These are phyloP conservation scores for Apaloderma vittatum DNA, from an alignment of 2,113 vertebrate species.

Conservation along the genomic window DNA sequence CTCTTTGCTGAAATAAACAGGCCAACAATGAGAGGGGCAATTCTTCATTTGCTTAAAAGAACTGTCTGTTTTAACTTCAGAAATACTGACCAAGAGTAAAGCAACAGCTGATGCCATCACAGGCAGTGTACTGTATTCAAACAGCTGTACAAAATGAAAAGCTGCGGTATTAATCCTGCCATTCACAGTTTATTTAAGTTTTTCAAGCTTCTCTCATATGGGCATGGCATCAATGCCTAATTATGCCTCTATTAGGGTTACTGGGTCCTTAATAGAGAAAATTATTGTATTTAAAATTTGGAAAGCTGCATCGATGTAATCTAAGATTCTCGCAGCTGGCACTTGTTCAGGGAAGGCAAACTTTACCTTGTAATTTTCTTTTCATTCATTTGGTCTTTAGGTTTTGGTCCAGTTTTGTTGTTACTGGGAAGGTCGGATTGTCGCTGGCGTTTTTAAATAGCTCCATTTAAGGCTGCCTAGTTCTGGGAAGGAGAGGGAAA, in stretches of 20 bases:
- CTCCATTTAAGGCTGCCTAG: background rate
- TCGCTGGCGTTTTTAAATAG: background rate
- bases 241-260: constrained; percentile 51
- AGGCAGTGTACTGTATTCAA: constrained; percentile 65
- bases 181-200: constrained; percentile 69
- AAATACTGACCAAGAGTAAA: constrained; percentile 6
- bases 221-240: constrained; percentile 63
- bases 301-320: background rate
- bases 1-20: constrained; percentile 4
- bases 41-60: constrained; percentile 33
- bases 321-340: constrained; percentile 14
- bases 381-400: constrained; percentile 6
- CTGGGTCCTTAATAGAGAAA: constrained; percentile 55
- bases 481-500: background rate
- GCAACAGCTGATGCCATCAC: constrained; percentile 56
- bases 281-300: constrained; percentile 62
- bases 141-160: constrained; percentile 61
- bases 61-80: constrained; percentile 37
- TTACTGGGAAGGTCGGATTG: background rate
- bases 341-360: background rate
- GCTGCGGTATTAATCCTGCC: constrained; percentile 53
- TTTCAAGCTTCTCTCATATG: constrained; percentile 61
- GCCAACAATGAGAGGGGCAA: background rate
- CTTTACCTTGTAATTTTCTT: constrained; percentile 61
- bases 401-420: background rate